Percentiles rank a stretch among this genome's conserved stretches.
phyloP scores from a whole-genome alignment of 2,888 invertebrate genomes.

The Eristalis pertinax region DNA sequence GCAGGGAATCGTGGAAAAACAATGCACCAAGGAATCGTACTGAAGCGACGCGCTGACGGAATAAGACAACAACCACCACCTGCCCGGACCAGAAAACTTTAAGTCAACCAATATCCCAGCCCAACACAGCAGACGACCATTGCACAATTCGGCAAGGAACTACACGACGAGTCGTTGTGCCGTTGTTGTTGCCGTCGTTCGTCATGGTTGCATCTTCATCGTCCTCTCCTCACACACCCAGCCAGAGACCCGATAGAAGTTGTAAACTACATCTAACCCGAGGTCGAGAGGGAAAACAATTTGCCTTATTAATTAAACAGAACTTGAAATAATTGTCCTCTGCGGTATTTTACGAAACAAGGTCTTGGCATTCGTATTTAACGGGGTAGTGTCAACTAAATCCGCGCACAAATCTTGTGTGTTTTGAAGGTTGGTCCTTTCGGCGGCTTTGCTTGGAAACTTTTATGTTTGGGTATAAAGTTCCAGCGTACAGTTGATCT shows the following conservation, averaged over 20 bases:
- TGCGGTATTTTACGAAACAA: conserved; percentile 22
- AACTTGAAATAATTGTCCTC: conserved; percentile 55
- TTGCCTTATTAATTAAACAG: conserved; percentile 66
- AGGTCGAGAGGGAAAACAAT: conserved; percentile 57
- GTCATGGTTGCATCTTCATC: conserved; percentile 32
- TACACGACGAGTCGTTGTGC: neutral
- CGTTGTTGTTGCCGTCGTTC: conserved; percentile 26
- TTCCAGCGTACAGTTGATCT: conserved; percentile 42
- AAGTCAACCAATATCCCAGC: conserved; percentile 49
- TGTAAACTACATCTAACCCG: conserved; percentile 52
- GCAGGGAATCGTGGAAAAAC: neutral
- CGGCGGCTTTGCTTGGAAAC: conserved; percentile 15
- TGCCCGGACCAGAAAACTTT: conserved; percentile 36
- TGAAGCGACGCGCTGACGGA: conserved; percentile 3
- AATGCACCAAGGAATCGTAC: neutral
- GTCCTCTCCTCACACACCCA: neutral
- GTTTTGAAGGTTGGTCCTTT: conserved; percentile 24
- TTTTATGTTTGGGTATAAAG: conserved; percentile 52
- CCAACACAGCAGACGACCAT: conserved; percentile 51
- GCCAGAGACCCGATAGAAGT: conserved; percentile 26
- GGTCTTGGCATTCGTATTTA: conserved; percentile 52
- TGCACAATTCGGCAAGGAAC: conserved; percentile 27
- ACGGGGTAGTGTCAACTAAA: conserved; percentile 37
- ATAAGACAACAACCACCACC: conserved; percentile 11
- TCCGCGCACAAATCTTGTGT: conserved; percentile 48